A percentile compares a stretch with the other conserved stretches of the same genome.
These are phyloP conservation scores for Dorcus hopei DNA, from an alignment of 2,888 invertebrate species.

Conservation along the genomic window DNA sequence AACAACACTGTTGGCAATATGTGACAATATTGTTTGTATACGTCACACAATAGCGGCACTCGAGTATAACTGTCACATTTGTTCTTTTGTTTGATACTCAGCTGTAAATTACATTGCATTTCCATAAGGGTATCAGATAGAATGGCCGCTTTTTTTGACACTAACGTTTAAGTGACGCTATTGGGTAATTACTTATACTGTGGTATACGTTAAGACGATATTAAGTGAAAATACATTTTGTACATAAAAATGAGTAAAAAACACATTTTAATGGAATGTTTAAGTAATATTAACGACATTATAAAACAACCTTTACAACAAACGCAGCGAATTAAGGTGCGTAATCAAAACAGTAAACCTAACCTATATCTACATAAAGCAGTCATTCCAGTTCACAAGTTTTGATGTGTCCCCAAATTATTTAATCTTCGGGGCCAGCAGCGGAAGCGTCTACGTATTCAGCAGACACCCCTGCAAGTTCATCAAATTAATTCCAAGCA, in stretches of 20 bases:
- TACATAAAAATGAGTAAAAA: constrained; percentile 32
- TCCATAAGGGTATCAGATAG: too few relatives aligned
- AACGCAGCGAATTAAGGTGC: constrained; percentile 73
- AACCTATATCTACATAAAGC: constrained; percentile 8
- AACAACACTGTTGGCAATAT: too few relatives aligned
- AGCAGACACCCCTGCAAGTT: constrained; percentile 70
- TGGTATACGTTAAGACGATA: too few relatives aligned
- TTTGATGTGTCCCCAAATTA: constrained; percentile 71
- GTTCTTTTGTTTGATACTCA: too few relatives aligned
- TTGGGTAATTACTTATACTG: too few relatives aligned
- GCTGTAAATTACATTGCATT: too few relatives aligned
- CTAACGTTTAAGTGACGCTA: too few relatives aligned
- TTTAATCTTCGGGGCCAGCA: constrained; percentile 76
- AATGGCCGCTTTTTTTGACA: too few relatives aligned
- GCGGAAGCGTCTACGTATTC: constrained; percentile 78
- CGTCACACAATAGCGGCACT: too few relatives aligned
- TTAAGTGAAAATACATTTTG: background rate
- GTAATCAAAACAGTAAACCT: constrained; percentile 8
- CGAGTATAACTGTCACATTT: too few relatives aligned
- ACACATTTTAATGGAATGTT: constrained; percentile 39
- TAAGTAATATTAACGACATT: constrained; percentile 54
- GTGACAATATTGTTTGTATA: too few relatives aligned
- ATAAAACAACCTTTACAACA: constrained; percentile 62
- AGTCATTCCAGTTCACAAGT: constrained; percentile 65
- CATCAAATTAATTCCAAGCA: constrained; percentile 74